These are phyloP conservation scores for Zygaena filipendulae DNA, from an alignment of 2,888 invertebrate genomes.

Conservation along the genomic window DNA sequence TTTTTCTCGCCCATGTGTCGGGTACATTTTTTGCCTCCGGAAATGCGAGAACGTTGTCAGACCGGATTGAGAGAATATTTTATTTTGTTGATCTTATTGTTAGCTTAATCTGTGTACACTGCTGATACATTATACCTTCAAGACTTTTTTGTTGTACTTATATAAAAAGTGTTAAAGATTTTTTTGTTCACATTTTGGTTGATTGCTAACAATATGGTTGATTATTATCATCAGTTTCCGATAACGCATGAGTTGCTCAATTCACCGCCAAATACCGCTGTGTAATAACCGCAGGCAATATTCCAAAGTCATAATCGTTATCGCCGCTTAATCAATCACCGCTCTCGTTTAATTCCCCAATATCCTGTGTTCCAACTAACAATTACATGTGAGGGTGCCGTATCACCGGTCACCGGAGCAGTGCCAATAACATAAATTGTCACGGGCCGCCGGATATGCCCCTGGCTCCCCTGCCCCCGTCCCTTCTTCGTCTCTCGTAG, in stretches of 20 bases:
- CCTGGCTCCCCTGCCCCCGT: constrained; percentile 16
- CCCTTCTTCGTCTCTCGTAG: constrained; percentile 18
- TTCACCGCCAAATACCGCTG: no score
- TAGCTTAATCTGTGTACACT: constrained; percentile 55
- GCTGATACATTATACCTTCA: no score
- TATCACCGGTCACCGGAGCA: constrained; percentile 47
- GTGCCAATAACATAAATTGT: constrained; percentile 66
- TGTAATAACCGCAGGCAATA: no score
- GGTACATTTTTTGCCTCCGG: constrained; percentile 56
- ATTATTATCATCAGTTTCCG: no score
- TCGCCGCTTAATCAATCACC: constrained; percentile 60
- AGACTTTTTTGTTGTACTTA: no score
- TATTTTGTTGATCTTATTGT: constrained; percentile 65
- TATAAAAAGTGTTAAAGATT: no score
- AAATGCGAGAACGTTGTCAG: constrained; percentile 58
- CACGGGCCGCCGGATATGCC: constrained; percentile 51
- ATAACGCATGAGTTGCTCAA: no score
- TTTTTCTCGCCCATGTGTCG: constrained; percentile 64
- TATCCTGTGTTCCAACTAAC: constrained; percentile 63
- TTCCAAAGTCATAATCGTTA: constrained; percentile 44
- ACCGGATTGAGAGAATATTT: constrained; percentile 60
- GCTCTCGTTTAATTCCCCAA: constrained; percentile 59
- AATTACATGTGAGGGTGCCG: constrained; percentile 61
- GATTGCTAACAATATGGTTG: no score
- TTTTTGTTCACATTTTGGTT: no score